These are phyloP conservation scores for Hystrix brachyura DNA, from an alignment of 2,113 vertebrate species.

Conservation along the genomic window DNA sequence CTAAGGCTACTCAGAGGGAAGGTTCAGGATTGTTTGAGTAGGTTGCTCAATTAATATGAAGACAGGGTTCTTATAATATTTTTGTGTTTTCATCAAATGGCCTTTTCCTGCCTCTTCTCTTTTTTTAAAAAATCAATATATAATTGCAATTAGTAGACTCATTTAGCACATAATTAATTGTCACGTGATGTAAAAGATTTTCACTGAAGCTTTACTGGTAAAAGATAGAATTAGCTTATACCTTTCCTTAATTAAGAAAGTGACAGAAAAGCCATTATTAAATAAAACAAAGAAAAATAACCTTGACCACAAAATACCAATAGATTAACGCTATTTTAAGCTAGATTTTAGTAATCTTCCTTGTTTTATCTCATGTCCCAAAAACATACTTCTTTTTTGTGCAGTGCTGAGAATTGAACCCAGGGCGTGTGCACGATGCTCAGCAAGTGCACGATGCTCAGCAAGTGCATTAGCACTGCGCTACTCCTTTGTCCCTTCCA, in stretches of 20 bases:
- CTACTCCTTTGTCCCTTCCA: not conserved
- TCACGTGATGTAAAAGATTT: slow-evolving; percentile 71
- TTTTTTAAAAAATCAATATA: slow-evolving; percentile 26
- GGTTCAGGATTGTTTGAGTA: not conserved
- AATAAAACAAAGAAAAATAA: not conserved
- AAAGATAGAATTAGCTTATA: slow-evolving; percentile 62
- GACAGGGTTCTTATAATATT: not conserved
- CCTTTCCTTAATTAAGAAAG: slow-evolving; percentile 73
- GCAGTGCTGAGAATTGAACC: not conserved
- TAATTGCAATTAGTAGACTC: slow-evolving; percentile 65
- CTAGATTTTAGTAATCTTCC: not conserved
- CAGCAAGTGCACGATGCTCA: not conserved
- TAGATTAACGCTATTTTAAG: slow-evolving; percentile 29
- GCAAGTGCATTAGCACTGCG: not conserved
- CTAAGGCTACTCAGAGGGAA: not conserved
- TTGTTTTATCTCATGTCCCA: not conserved
- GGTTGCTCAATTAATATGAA: not conserved
- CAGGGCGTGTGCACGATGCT: not conserved
- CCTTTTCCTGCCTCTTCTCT: slow-evolving; percentile 70
- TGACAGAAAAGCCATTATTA: slow-evolving; percentile 67
- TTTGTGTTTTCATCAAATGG: slow-evolving; percentile 12
- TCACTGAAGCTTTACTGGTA: slow-evolving; percentile 62
- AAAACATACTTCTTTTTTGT: not conserved
- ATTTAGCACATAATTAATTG: slow-evolving; percentile 40
- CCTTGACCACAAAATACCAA: slow-evolving; percentile 22